Evolutionary conservation across 2,797 vertebrate species (phyloP), one percentile per base, ranked within the genome.

Genomic region (Acanthurus lineatus): DNA sequence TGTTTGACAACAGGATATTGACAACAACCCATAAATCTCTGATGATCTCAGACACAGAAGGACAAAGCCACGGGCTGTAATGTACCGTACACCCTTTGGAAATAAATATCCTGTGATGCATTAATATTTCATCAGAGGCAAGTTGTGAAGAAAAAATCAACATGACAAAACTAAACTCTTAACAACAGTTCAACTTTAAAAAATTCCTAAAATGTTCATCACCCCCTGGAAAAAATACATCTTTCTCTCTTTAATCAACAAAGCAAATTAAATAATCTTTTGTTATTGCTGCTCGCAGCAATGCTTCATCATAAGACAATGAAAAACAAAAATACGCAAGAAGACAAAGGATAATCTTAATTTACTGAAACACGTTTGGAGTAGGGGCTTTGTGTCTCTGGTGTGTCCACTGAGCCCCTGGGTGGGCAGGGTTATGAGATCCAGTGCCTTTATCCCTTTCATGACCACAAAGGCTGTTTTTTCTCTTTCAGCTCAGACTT

Each of bases 241-340:
- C 88, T 88, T 89, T 93, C 89, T 92, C 92, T 94, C 91, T 92
- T 83, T 62, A 84, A 76, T 78, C 49, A 72, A 91, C 86, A 92
- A 91, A 94, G 92, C 92, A 89, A 95, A 92, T 97, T 97, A 97
- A 98, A 97, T 98, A 97, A 95, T 91, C 88, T 91, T 94, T 86
- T 85, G 86, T 91, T 71, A 89, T 95, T 96, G 97, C 98, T 97
- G 97, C 98, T 99, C 88, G 97, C 98, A 98, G 98, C 97, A 96
- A 96, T 91, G 87, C 89, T 95, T 92, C 91, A 87, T 92, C 91
- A 87, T 93, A 89, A 94, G 90, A 95, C 89, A 91, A 90, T 76
- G 86, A 76, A 88, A 96, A 96, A 79, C 80, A 85, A 94, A 96
- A 96, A 95, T 96, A 95, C 96, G 97, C 68, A 94, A 89, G 88